These are phyloP conservation scores for Rhodinocichla rosea DNA, from an alignment of 2,113 vertebrate species.

Conservation along the genomic window DNA sequence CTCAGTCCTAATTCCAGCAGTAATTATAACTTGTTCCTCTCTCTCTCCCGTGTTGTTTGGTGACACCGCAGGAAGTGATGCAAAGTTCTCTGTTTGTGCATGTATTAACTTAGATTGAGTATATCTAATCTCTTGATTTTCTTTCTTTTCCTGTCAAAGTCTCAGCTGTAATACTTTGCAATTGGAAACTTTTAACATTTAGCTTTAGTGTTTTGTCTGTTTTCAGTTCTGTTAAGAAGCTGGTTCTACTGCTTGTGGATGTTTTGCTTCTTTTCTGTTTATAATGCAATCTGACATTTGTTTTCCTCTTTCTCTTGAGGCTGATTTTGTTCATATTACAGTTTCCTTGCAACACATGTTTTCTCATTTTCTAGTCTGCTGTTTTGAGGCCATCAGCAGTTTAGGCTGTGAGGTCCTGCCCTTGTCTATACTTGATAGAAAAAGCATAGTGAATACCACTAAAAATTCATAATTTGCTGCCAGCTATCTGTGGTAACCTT, in stretches of 20 bases:
- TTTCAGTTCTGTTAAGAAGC: not conserved
- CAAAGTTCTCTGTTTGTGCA: not conserved
- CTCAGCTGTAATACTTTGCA: not conserved
- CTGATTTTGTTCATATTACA: conserved; percentile 57
- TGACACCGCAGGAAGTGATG: conserved; percentile 27
- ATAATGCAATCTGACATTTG: conserved; percentile 54
- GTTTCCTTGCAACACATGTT: conserved; percentile 57
- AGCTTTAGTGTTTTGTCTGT: not conserved
- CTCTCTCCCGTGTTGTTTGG: not conserved
- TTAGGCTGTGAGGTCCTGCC: conserved; percentile 21
- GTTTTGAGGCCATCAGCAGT: conserved; percentile 35
- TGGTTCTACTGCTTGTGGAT: not conserved
- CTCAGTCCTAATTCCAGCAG: conserved; percentile 28
- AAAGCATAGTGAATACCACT: not conserved
- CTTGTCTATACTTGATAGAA: conserved; percentile 49
- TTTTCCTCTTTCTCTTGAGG: conserved; percentile 48
- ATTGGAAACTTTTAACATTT: not conserved
- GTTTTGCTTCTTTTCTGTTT: conserved; percentile 18
- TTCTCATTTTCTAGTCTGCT: conserved; percentile 36
- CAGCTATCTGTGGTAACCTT: conserved; percentile 37
- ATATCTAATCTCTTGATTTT: not conserved
- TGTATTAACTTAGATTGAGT: not conserved
- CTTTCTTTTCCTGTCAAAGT: not conserved
- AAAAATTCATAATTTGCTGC: conserved; percentile 34
- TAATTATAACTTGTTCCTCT: conserved; percentile 31